Conservation (phyloP, 2,797 vertebrate genomes). For the Neoniphon sammara region DNA sequence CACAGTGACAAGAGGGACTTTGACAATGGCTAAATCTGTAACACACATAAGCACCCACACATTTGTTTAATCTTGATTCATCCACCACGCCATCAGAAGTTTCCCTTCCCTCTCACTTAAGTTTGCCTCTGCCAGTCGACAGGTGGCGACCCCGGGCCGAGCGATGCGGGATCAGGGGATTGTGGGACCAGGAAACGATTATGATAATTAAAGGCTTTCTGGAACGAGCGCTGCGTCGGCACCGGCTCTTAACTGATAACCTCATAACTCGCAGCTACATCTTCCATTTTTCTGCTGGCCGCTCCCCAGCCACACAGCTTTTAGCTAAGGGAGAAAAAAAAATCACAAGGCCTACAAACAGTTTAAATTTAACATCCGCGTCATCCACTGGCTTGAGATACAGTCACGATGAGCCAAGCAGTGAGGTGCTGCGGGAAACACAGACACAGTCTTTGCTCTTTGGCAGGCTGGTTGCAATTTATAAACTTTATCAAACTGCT, state of each 20-base stretch:
- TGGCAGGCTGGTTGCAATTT: neutral
- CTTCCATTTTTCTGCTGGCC: constrained; percentile 1
- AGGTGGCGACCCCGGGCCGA: constrained; percentile 6
- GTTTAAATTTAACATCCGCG: neutral
- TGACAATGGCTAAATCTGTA: too few relatives aligned
- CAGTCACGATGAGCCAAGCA: neutral
- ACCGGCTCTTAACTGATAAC: constrained; percentile 35
- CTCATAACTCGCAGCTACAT: constrained; percentile 28
- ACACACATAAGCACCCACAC: neutral
- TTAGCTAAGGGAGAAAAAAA: neutral
- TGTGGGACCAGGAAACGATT: constrained; percentile 22
- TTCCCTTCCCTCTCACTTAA: constrained; percentile 8
- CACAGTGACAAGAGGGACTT: too few relatives aligned
- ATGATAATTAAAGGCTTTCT: constrained; percentile 50
- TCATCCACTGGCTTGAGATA: neutral
- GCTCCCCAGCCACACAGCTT: neutral
- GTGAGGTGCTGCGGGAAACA: neutral
- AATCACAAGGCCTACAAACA: neutral
- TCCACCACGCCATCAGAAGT: neutral
- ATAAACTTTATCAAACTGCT: neutral
- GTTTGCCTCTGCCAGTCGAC: neutral
- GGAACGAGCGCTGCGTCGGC: constrained; percentile 27
- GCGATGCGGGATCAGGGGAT: neutral
- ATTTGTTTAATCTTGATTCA: neutral
- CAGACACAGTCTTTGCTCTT: neutral